Evolutionary conservation across 2,113 vertebrate species (phyloP), one percentile per base, ranked within the genome.

Genomic region (Phycodurus eques): DNA sequence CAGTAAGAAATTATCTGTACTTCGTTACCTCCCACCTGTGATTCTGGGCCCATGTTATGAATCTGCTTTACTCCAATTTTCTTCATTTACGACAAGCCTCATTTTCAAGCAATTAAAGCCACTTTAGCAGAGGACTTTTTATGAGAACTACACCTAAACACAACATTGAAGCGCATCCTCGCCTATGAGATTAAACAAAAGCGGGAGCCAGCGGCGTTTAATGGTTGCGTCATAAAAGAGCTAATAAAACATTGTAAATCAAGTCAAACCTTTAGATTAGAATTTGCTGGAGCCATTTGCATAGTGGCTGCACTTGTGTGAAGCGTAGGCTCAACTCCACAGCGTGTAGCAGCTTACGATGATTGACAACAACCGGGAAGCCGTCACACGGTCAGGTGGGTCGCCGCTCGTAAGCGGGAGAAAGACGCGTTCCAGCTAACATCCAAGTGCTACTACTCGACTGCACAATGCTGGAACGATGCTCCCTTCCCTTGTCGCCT

Each of bases 191-290:
- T 67, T n/a, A 53, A 22, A 62, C 57, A 33, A 15, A 81, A 74
- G 67, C 63, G 47, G 33, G 68, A 71, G 74, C n/a, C 62, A 68
- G 53, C 72, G 67, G 8, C 47, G 33, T 76, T 84, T 72, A 80
- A 71, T 60, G 68, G 69, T 73, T 84, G 42, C 63, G 61, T 81
- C 67, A 64, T 78, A 42, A 77, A 77, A 70, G 59, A 53, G 65
- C 43, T 19, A 43, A 22, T 71, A 47, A 56, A 64, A 66, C 15
- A 35, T 43, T 42, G 17, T 20, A 67, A 39, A 70, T 62, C 57
- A 74, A 66, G 33, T 31, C 27, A 15, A 73, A 42, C 17, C 51
- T 56, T 77, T 67, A 56, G 42, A 80, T 79, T 67, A 51, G 47
- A 83, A 75, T 31, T 57, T 46, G 54, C n/a, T 1, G 53, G 42